A percentile compares a stretch with the other conserved stretches of the same genome.
These are phyloP conservation scores for Rotaria socialis DNA, from an alignment of 2,888 invertebrate species.

Conservation along the genomic window DNA sequence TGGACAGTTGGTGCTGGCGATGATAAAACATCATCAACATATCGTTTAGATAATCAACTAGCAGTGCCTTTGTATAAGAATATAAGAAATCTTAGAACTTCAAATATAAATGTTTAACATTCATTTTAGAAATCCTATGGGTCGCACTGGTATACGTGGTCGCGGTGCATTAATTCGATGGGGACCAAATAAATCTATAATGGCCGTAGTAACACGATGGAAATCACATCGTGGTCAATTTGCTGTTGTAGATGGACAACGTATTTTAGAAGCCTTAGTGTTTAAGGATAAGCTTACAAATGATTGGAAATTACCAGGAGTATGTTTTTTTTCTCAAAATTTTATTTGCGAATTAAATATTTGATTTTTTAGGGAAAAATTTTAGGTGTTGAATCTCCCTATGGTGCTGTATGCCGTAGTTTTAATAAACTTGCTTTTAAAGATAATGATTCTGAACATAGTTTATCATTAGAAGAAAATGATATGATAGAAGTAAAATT, in stretches of 20 bases:
- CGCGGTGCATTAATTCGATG: conserved; percentile 57
- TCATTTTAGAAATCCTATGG: conserved; percentile 55
- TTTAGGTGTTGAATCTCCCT: conserved; percentile 51
- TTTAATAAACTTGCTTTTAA: conserved; percentile 52
- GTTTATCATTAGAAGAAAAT: conserved; percentile 50
- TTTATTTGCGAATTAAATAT: background rate
- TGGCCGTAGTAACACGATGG: conserved; percentile 56
- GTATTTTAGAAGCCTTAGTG: conserved; percentile 53
- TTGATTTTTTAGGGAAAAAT: conserved; percentile 51
- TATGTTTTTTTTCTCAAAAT: conserved; percentile 46
- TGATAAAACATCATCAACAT: background rate
- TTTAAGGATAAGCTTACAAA: conserved; percentile 49
- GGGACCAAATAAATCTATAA: conserved; percentile 59
- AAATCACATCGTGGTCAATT: conserved; percentile 49
- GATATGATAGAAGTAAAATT: conserved; percentile 51
- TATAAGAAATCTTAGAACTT: background rate
- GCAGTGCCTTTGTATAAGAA: background rate
- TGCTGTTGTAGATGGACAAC: conserved; percentile 52
- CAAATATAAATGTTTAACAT: background rate
- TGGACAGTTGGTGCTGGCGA: conserved; percentile 49
- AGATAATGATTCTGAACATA: conserved; percentile 49
- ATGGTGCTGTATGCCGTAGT: conserved; percentile 52
- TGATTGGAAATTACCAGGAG: conserved; percentile 53
- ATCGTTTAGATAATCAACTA: conserved; percentile 22
- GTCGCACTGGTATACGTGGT: conserved; percentile 58